Evolutionary conservation across 2,797 vertebrate species (phyloP).

Genomic region (Morus bassanus): DNA sequence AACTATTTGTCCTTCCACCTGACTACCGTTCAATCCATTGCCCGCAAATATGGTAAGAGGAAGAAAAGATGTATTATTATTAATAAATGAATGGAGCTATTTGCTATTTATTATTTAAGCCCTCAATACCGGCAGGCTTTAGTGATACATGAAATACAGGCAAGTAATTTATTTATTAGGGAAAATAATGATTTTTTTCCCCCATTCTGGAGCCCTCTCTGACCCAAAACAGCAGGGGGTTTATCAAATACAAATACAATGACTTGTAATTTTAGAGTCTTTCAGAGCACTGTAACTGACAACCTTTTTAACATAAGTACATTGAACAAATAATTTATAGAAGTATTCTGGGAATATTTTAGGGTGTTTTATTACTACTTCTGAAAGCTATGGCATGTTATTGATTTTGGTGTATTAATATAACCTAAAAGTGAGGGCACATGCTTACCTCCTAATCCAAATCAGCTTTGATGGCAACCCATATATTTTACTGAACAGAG

Average conservation of each 20-base stretch:
- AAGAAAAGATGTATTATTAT: constrained; percentile 76
- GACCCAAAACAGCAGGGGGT: constrained; percentile 73
- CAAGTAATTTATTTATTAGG: constrained; percentile 85
- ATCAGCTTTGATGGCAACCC: constrained; percentile 70
- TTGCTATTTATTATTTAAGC: constrained; percentile 84
- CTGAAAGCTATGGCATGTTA: constrained; percentile 78
- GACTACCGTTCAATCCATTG: constrained; percentile 63
- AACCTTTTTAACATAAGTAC: constrained; percentile 83
- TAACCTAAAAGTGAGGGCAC: constrained; percentile 74
- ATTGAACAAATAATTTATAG: constrained; percentile 83
- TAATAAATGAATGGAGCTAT: constrained; percentile 82
- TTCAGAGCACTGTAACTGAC: constrained; percentile 77
- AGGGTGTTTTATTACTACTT: constrained; percentile 79
- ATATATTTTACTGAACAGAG: constrained; percentile 72
- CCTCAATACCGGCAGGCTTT: constrained; percentile 72
- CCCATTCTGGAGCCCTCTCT: constrained; percentile 64
- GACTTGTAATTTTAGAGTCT: constrained; percentile 77
- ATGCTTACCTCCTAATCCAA: constrained; percentile 71
- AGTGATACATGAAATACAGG: constrained; percentile 82
- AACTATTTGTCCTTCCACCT: constrained; percentile 72
- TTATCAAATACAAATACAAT: constrained; percentile 79
- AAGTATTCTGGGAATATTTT: constrained; percentile 82
- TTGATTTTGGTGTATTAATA: constrained; percentile 79
- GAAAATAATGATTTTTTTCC: constrained; percentile 81
- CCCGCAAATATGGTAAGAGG: constrained; percentile 58